Conservation (phyloP, 92 coral and sea anemone species). For the Blastomussa wellsi region DNA sequence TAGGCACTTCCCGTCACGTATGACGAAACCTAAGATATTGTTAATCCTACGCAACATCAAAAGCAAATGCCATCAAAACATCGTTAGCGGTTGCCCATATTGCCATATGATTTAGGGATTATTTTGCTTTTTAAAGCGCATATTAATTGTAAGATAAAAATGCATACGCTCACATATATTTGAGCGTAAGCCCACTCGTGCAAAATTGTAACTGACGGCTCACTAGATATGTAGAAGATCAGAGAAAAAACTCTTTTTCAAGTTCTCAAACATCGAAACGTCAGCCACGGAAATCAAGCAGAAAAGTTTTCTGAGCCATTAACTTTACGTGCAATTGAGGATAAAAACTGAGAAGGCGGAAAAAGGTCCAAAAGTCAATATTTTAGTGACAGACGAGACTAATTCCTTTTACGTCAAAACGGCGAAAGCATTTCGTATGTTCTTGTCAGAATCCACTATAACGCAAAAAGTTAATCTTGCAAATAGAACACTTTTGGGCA, state of each 20-base stretch:
- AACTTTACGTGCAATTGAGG: background rate
- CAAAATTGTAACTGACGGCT: background rate
- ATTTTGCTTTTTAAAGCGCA: background rate
- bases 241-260: background rate
- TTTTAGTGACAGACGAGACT: background rate
- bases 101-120: slow-evolving; percentile 1
- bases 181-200: background rate
- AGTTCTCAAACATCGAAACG: background rate
- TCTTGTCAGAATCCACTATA: background rate
- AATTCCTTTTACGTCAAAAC: background rate
- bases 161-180: background rate
- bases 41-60: slow-evolving; percentile 15
- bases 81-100: background rate
- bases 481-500: background rate
- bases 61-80: background rate
- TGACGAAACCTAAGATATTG: background rate
- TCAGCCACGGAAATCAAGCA: background rate
- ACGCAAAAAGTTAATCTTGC: background rate
- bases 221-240: background rate
- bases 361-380: background rate
- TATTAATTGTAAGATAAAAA: background rate
- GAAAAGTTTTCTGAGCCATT: background rate
- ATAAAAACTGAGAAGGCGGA: background rate
- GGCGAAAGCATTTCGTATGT: background rate
- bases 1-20: background rate